Percentiles rank a stretch among this genome's conserved stretches.
phyloP scores from a whole-genome alignment of 1,140 invertebrate genomes.

The Apis florea region DNA sequence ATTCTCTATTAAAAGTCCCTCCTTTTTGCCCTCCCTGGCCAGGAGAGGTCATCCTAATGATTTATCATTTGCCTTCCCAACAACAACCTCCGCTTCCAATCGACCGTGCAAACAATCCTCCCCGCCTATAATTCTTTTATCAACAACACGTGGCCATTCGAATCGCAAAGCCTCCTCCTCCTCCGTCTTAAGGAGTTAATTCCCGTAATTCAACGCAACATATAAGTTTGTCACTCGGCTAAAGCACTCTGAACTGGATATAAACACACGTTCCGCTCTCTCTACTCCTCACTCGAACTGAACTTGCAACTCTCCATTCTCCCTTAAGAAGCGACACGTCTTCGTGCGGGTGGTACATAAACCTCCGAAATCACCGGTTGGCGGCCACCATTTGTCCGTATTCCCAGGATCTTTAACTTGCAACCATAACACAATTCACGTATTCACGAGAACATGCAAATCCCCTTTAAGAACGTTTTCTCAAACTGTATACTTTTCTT shows the following conservation, averaged over 20 bases:
- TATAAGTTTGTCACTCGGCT: slow-evolving; percentile 1
- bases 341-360: background rate
- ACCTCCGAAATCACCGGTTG: background rate
- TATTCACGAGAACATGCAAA: background rate
- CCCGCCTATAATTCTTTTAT: no score
- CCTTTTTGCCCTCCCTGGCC: background rate
- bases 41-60: slow-evolving; percentile 47
- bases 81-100: background rate
- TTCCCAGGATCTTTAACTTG: background rate
- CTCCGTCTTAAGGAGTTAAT: background rate
- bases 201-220: background rate
- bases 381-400: background rate
- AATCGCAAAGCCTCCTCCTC: background rate
- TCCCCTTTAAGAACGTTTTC: background rate
- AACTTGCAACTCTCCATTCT: background rate
- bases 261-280: background rate
- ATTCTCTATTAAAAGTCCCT: slow-evolving; percentile 8
- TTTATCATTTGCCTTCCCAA: slow-evolving; percentile 70
- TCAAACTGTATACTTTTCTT: background rate
- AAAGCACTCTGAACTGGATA: background rate
- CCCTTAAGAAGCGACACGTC: background rate
- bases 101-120: background rate
- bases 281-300: background rate
- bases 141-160: background rate
- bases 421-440: background rate